phyloP scores from a whole-genome alignment of 2,888 invertebrate genomes.

The Halocaridina rubra region DNA sequence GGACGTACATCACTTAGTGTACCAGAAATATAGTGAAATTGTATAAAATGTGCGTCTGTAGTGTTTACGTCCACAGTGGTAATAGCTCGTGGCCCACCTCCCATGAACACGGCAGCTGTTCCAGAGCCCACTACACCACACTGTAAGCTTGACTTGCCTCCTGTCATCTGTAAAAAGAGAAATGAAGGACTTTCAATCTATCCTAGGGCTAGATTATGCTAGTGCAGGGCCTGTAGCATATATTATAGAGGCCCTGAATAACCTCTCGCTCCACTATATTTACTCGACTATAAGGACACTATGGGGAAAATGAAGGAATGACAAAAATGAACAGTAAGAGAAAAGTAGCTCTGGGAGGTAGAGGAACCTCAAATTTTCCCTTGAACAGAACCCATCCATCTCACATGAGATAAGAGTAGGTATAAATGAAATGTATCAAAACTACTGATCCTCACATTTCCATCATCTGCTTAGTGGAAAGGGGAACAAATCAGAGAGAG shows the following conservation, averaged over 20 bases:
- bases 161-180: constrained; percentile 31
- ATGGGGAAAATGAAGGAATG: no score
- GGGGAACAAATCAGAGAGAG: no score
- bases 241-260: neutral
- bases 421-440: no score
- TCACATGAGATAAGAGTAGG: no score
- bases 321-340: neutral
- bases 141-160: constrained; percentile 36
- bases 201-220: no score
- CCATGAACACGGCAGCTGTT: constrained; percentile 53
- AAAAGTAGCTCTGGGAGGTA: neutral
- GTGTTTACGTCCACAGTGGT: constrained; percentile 61
- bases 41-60: constrained; percentile 42
- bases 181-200: no score
- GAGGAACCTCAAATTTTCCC: no score
- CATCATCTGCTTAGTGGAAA: no score
- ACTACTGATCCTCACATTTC: no score
- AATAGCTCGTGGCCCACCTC: constrained; percentile 28
- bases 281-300: neutral
- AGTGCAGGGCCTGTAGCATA: no score
- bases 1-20: constrained; percentile 55
- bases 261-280: neutral
- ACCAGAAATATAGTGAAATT: constrained; percentile 54
- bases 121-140: constrained; percentile 57
- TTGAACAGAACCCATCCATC: no score